Percentiles rank a stretch among this genome's conserved stretches.
Evolutionary conservation across 2,113 vertebrate genomes (phyloP).

Genomic region (Phyllostomus discolor): DNA sequence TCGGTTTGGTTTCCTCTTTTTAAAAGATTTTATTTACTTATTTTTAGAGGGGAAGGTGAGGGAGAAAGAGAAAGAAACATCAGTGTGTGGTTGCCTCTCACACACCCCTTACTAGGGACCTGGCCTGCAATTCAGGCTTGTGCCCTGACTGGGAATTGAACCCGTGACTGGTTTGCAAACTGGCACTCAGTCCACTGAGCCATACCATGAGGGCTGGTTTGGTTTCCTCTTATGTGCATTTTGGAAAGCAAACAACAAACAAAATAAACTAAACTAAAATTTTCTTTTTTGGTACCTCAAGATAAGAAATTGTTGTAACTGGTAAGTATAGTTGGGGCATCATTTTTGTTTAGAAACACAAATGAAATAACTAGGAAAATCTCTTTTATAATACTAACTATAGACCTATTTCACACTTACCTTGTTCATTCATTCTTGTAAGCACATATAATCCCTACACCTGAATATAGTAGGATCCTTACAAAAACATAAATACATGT

Average conservation of each 20-base stretch:
- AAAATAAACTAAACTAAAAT: slow-evolving; percentile 16
- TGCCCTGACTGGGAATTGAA: too few species aligned
- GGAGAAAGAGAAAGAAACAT: too few species aligned
- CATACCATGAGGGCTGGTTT: not conserved
- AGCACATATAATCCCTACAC: not conserved
- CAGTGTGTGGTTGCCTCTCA: too few species aligned
- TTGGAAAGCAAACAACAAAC: slow-evolving; percentile 21
- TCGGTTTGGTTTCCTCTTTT: not conserved
- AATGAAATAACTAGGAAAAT: not conserved
- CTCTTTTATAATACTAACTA: not conserved
- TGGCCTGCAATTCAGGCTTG: too few species aligned
- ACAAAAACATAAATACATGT: not conserved
- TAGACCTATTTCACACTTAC: not conserved
- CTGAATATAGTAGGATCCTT: not conserved
- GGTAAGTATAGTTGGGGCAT: not conserved
- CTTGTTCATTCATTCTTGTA: not conserved
- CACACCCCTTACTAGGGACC: too few species aligned
- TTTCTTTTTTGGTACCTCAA: not conserved
- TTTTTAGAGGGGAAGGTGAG: too few species aligned
- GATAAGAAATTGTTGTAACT: slow-evolving; percentile 1
- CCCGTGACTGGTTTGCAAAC: too few species aligned
- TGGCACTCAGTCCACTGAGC: too few species aligned
- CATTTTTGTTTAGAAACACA: slow-evolving; percentile 24
- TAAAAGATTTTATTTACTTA: too few species aligned
- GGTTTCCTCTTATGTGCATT: not conserved